Base-by-base conservation (phyloP, 2,888 invertebrate genomes). In the Acutogordius australiensis region DNA sequence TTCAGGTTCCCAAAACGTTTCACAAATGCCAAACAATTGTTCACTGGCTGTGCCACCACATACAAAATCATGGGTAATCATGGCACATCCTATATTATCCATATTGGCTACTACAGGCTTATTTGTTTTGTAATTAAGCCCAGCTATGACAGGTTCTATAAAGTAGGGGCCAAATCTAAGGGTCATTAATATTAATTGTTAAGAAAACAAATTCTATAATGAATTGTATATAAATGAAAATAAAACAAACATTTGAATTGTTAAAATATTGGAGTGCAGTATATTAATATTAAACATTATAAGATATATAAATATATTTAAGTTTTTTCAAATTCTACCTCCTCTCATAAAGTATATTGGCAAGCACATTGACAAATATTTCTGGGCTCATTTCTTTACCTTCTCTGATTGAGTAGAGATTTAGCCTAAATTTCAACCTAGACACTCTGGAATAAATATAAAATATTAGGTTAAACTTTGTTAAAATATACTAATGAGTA, bases 161-260 rank as follows among this genome's bases (percentile, higher is more conserved):
- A 94, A 94, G 71, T 87, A 99, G 0, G 91, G 90, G 0, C 97
- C 94, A 72, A 97, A 97, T 63, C 91, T 80, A n/a, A n/a, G n/a
- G n/a, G n/a, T n/a, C n/a, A n/a, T n/a, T n/a, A n/a, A n/a, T n/a
- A n/a, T n/a, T n/a, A n/a, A n/a, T n/a, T n/a, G n/a, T n/a, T n/a
- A n/a, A n/a, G n/a, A n/a, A n/a, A n/a, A n/a, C n/a, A n/a, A n/a
- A n/a, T n/a, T n/a, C n/a, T n/a, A n/a, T n/a, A n/a, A n/a, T n/a
- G n/a, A n/a, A n/a, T n/a, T n/a, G n/a, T n/a, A n/a, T n/a, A n/a
- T n/a, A n/a, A n/a, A n/a, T n/a, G n/a, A n/a, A n/a, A n/a, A n/a
- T n/a, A n/a, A n/a, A n/a, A n/a, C n/a, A n/a, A n/a, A n/a, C n/a
- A n/a, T n/a, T n/a, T n/a, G n/a, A n/a, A n/a, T n/a, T n/a, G n/a